A percentile compares a stretch with the other conserved stretches of the same genome.
Conservation (phyloP, 2,113 vertebrate genomes). For the Melanostigma gelatinosum region DNA sequence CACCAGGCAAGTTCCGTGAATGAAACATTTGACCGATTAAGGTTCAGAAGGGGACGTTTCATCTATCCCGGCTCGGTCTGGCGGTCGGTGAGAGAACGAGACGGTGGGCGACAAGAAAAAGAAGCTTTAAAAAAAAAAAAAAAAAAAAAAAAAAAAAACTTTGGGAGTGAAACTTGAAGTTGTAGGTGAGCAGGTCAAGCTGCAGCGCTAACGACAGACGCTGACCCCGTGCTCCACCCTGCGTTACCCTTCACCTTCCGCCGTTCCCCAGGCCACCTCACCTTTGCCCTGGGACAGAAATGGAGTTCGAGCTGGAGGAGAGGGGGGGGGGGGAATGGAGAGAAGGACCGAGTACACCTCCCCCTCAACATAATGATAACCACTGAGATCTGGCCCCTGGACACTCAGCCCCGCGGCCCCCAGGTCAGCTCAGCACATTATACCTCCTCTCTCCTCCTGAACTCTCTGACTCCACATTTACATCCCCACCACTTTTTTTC, state of each 20-base stretch:
- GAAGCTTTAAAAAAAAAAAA: slow-evolving; percentile 26
- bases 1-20: slow-evolving; percentile 22
- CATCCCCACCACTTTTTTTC: slow-evolving; percentile 71
- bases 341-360: slow-evolving; percentile 76
- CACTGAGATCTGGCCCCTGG: slow-evolving; percentile 83
- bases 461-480: slow-evolving; percentile 84
- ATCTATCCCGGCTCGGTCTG: slow-evolving; percentile 43
- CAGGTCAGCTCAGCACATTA: slow-evolving; percentile 85
- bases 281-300: slow-evolving; percentile 83
- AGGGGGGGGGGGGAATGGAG: slow-evolving; percentile 26
- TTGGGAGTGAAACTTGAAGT: slow-evolving; percentile 66
- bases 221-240: slow-evolving; percentile 62
- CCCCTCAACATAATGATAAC: slow-evolving; percentile 82
- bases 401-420: slow-evolving; percentile 72
- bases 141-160: slow-evolving; percentile 34
- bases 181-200: slow-evolving; percentile 73
- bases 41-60: slow-evolving; percentile 60
- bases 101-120: slow-evolving; percentile 37
- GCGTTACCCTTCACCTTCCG: slow-evolving; percentile 70
- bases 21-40: slow-evolving; percentile 56
- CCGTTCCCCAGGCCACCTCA: slow-evolving; percentile 77
- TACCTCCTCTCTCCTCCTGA: slow-evolving; percentile 75
- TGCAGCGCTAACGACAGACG: slow-evolving; percentile 76
- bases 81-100: slow-evolving; percentile 44
- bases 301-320: slow-evolving; percentile 68